Evolutionary conservation across 2,113 vertebrate genomes (phyloP), one percentile per base, ranked within the genome.

Genomic region (Halcyon malimbica): DNA sequence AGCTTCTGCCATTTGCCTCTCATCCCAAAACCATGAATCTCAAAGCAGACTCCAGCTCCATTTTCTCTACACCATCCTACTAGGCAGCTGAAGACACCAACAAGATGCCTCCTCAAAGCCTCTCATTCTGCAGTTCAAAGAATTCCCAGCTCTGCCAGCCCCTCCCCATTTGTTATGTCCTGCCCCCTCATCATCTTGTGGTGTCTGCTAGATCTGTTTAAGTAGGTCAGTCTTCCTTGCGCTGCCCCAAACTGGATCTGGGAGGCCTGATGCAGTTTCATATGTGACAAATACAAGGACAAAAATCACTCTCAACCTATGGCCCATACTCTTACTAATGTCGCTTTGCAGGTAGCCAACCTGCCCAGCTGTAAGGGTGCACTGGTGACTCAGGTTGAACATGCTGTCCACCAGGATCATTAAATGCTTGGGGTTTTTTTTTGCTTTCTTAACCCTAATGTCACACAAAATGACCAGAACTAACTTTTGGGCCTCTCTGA

Each of bases 241-340:
- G 21, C 60, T 37, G 21, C 29, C 21, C 21, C 53, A 37, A 24
- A 50, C 3, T 5, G 5, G 50, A 41, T n/a, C 12, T 29, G 29
- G 41, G 64, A n/a, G 20, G 16, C 14, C 19, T 51, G 69, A 74
- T 15, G 25, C 20, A 44, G 21, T 37, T 67, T 31, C 12, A 33
- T 12, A 59, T 1, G 0, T 16, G 25, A 20, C 3, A 5, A 81
- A 65, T 31, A 35, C 2, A 51, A 13, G 60, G 11, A 16, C 5
- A 60, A 46, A 83, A 83, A 28, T 12, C 56, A 25, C 56, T 26
- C 78, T 60, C 31, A 35, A 69, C 16, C 71, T 35, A 54, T 16
- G 21, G 10, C 8, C 46, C 37, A 24, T 28, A 13, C 26, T 46
- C 12, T 16, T 28, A n/a, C 15, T 46, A 20, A 44, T 2, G 10